These are phyloP conservation scores for Melipona quadrifasciata DNA, from an alignment of 1,140 invertebrate species.

Conservation along the genomic window DNA sequence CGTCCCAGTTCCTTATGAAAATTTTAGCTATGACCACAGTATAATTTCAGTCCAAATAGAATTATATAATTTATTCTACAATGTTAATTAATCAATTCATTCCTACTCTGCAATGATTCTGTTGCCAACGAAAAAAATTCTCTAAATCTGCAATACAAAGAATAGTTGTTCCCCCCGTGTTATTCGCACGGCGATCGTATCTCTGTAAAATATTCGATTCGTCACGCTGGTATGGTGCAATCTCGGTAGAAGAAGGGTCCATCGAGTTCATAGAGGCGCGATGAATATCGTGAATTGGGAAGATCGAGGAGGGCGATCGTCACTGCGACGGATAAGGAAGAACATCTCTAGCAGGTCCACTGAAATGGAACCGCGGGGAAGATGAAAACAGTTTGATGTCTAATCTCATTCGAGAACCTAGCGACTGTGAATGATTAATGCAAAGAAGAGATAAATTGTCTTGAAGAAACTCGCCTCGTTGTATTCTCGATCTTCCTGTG, in stretches of 20 bases:
- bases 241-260: not conserved
- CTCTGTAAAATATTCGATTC: not conserved
- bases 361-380: not conserved
- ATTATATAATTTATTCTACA: no score
- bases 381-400: not conserved
- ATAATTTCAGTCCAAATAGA: no score
- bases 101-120: no score
- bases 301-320: constrained; percentile 3
- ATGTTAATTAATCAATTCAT: no score
- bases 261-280: not conserved
- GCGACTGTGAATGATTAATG: constrained; percentile 9
- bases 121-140: no score
- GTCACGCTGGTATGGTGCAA: not conserved
- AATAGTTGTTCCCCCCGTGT: not conserved
- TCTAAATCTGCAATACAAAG: not conserved
- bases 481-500: not conserved
- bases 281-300: constrained; percentile 31
- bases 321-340: not conserved
- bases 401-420: not conserved
- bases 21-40: no score
- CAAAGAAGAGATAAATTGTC: not conserved
- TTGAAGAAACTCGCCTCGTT: not conserved
- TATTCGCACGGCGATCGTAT: no score
- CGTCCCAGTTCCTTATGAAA: no score
- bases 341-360: not conserved